A percentile compares a stretch with the other conserved stretches of the same genome.
phyloP scores from a whole-genome alignment of 1,140 invertebrate species.

The Monochamus saltuarius region DNA sequence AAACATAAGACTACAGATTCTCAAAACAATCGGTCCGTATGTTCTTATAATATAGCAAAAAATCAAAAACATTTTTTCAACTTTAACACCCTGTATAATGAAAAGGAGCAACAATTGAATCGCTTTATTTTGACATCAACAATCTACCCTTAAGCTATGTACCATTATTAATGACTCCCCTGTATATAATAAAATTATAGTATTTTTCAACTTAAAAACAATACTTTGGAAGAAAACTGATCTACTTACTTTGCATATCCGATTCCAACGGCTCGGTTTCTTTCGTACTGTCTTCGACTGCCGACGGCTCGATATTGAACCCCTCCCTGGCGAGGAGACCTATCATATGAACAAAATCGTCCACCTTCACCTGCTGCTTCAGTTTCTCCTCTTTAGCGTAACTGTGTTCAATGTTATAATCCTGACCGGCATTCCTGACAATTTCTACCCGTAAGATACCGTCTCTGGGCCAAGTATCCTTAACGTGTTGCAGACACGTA shows the following conservation, averaged over 20 bases:
- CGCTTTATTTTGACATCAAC: too few relatives aligned
- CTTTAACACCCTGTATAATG: too few relatives aligned
- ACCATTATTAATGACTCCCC: too few relatives aligned
- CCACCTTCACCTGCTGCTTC: constrained; percentile 66
- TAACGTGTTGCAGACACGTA: constrained; percentile 88
- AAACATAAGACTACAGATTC: too few relatives aligned
- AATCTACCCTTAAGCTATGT: too few relatives aligned
- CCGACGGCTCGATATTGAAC: constrained; percentile 71
- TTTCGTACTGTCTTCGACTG: constrained; percentile 55
- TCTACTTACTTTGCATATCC: constrained; percentile 1
- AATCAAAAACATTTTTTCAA: too few relatives aligned
- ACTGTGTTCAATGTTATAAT: constrained; percentile 77
- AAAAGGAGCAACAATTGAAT: too few relatives aligned
- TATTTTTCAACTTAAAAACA: not conserved
- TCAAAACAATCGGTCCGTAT: too few relatives aligned
- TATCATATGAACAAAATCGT: constrained; percentile 65
- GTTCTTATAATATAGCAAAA: too few relatives aligned
- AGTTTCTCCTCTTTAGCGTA: constrained; percentile 77
- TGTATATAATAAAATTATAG: too few relatives aligned
- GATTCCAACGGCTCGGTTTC: constrained; percentile 46
- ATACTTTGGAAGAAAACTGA: not conserved
- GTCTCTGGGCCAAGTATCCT: constrained; percentile 90
- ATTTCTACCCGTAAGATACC: constrained; percentile 97
- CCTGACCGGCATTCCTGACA: constrained; percentile 68
- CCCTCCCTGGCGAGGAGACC: constrained; percentile 68